Evolutionary conservation across 1,140 invertebrate species (phyloP).

Genomic region (Apis dorsata): DNA sequence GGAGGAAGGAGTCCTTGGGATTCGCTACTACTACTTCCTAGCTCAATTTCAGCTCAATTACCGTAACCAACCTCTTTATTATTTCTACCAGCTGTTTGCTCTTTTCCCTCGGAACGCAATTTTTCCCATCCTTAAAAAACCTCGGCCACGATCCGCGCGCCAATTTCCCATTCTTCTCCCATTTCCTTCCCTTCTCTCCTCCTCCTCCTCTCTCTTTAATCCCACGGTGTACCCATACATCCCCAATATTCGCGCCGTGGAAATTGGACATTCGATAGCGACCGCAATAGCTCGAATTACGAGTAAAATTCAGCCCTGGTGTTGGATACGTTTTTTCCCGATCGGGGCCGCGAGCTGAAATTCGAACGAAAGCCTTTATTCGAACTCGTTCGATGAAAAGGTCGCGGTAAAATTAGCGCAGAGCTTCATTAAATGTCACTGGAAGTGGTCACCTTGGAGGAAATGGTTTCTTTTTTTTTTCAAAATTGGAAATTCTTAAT

Average conservation of each 20-base stretch:
- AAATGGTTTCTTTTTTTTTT: no score
- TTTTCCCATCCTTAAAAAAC: neutral
- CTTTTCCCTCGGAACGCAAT: neutral
- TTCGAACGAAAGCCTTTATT: conserved; percentile 4
- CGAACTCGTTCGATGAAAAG: no score
- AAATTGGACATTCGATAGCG: conserved; percentile 22
- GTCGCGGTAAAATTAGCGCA: no score
- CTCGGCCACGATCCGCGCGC: neutral
- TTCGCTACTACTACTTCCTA: neutral
- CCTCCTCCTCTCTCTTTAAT: neutral
- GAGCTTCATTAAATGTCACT: no score
- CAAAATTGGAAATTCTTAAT: no score
- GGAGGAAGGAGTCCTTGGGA: neutral
- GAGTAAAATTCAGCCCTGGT: conserved; percentile 15
- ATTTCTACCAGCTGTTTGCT: conserved; percentile 22
- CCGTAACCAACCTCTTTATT: conserved; percentile 28
- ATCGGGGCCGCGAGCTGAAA: neutral
- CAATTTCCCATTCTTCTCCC: neutral
- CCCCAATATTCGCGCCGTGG: neutral
- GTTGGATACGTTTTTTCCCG: neutral
- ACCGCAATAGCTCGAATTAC: conserved; percentile 13
- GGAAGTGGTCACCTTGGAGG: neutral
- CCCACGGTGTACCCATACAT: neutral
- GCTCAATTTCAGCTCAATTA: conserved; percentile 42
- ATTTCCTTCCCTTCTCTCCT: neutral